Evolutionary conservation across 2,113 vertebrate genomes (phyloP), one percentile per base, ranked within the genome.

Genomic region (Nerophis lumbriciformis): DNA sequence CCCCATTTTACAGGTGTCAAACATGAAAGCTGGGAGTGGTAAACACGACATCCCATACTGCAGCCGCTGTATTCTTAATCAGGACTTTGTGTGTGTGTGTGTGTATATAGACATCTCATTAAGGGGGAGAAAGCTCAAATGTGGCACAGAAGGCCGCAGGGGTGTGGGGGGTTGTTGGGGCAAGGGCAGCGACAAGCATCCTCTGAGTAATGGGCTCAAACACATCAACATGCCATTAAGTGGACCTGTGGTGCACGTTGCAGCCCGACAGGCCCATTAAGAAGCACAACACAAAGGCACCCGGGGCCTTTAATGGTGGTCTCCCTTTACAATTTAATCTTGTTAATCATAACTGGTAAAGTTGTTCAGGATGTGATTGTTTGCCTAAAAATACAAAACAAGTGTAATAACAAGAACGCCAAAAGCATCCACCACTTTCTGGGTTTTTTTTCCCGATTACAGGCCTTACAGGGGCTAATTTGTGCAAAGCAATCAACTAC

Each of bases 71-170:
- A 79, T 82, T 77, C 65, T 57, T 83, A 78, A 87, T 83, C 77
- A 84, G 76, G 63, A 63, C 72, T 69, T 56, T 75, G 28, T 28
- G 28, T 28, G 28, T 28, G 28, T 75, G 51, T 74, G 53, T 77
- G 81, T 85, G 82, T 83, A 87, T 80, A 84, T 73, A 78, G 77
- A 79, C 65, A 65, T 80, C 73, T 85, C 76, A 82, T 88, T 85
- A 85, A 56, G 4, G 12, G 39, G 35, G 63, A 82, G 72, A 68
- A 7, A 38, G 53, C 53, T 65, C 61, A 62, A 77, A 77, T 68
- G 80, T 67, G 61, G 61, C 52, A 65, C 65, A 48, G 76, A 63
- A 55, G 71, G 61, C 79, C 76, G 75, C 60, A 68, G 76, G 56
- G 78, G 75, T 16, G 44, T 14, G 14, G 48, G 28, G 47, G 58